Evolutionary conservation across 2,888 invertebrate genomes (phyloP).

Genomic region (Hemithea aestivaria): DNA sequence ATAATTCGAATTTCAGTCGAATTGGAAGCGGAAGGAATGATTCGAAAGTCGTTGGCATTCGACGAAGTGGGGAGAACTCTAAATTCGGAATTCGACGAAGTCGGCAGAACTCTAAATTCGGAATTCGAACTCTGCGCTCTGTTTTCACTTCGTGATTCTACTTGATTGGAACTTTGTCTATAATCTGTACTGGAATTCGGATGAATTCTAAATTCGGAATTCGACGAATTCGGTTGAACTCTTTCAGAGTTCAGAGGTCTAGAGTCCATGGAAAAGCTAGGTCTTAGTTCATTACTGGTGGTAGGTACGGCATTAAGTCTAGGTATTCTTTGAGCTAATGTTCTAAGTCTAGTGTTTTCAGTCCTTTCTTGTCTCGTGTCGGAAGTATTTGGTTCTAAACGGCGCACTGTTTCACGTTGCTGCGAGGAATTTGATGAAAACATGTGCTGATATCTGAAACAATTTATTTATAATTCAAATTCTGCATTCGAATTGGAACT

Average conservation of each 20-base stretch:
- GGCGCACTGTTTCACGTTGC: conserved; percentile 14
- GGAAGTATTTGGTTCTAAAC: conserved; percentile 46
- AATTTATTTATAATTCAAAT: neutral
- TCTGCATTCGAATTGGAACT: too few relatives aligned
- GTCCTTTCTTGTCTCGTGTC: conserved; percentile 43
- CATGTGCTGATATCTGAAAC: conserved; percentile 58
- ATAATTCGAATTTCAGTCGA: conserved; percentile 7
- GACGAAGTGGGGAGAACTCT: conserved; percentile 8
- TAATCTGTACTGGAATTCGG: neutral
- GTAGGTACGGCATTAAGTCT: conserved; percentile 47
- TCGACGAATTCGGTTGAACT: neutral
- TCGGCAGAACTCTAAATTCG: conserved; percentile 19
- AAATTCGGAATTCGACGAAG: conserved; percentile 14
- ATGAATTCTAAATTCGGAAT: conserved; percentile 1
- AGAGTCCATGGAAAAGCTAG: conserved; percentile 3
- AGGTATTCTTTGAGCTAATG: conserved; percentile 57
- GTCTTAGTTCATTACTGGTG: conserved; percentile 21
- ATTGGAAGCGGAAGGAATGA: conserved; percentile 1
- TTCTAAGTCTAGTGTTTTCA: conserved; percentile 51
- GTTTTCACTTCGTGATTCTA: too few relatives aligned
- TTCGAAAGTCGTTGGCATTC: conserved; percentile 8
- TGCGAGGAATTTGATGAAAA: conserved; percentile 41
- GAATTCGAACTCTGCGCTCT: neutral
- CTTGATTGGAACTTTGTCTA: too few relatives aligned
- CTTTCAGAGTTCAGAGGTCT: neutral